Percentiles rank a stretch among this genome's conserved stretches.
Evolutionary conservation across 92 coral and sea anemone species (phyloP).

Genomic region (Galaxea fascicularis): DNA sequence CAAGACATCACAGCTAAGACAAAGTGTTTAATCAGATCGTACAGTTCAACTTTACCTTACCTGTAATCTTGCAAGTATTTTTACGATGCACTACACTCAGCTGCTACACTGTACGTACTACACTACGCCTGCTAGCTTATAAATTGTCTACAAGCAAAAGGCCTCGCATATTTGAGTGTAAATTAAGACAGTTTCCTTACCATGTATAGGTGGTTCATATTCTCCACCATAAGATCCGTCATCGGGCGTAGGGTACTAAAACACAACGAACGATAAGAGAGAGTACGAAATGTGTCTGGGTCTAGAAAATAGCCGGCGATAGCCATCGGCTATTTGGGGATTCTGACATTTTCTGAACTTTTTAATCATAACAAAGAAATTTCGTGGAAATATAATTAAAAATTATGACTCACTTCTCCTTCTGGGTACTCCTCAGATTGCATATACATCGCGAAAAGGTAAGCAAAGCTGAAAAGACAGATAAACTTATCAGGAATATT

Average conservation of each 20-base stretch:
- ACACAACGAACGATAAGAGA: background rate
- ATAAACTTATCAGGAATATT: background rate
- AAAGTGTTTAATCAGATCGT: no score
- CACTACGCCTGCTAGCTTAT: no score
- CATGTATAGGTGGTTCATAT: constrained; percentile 50
- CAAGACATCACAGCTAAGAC: no score
- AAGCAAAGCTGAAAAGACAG: background rate
- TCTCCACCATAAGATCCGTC: constrained; percentile 24
- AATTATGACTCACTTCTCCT: constrained; percentile 19
- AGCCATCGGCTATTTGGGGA: no score
- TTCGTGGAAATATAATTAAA: background rate
- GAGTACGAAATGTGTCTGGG: background rate
- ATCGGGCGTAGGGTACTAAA: background rate
- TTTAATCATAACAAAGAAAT: background rate
- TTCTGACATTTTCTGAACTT: background rate
- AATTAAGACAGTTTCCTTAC: background rate
- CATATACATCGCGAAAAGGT: background rate
- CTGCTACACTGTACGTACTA: no score
- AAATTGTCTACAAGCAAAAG: no score
- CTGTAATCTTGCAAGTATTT: no score
- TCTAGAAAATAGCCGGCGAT: no score
- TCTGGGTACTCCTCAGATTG: constrained; percentile 15
- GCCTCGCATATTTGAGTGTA: no score
- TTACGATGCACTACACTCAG: no score
- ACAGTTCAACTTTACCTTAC: no score